A percentile compares a stretch with the other conserved stretches of the same genome.
phyloP scores from a whole-genome alignment of 2,113 vertebrate genomes.

The Leucosticte australis region DNA sequence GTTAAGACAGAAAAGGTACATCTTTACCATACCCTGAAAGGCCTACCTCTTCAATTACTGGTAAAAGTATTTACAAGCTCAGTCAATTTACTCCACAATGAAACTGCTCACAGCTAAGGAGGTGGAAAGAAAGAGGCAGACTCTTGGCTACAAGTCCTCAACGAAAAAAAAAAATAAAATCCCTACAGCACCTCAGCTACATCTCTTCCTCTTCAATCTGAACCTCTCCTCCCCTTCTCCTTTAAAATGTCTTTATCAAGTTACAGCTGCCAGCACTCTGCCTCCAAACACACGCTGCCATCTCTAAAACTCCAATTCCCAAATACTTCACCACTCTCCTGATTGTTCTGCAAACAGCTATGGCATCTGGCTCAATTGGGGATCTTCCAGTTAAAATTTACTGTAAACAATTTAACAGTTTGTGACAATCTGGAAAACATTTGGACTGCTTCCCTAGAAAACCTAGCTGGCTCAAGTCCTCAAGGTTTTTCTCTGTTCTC shows the following conservation, averaged over 20 bases:
- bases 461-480: background rate
- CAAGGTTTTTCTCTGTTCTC: background rate
- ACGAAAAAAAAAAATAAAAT: background rate
- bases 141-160: background rate
- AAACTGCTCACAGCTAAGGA: background rate
- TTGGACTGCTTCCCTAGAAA: slow-evolving; percentile 30
- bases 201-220: background rate
- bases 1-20: background rate
- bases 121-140: background rate
- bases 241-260: background rate
- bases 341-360: background rate
- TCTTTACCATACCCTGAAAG: background rate
- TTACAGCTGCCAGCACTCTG: background rate
- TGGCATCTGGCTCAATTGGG: slow-evolving; percentile 19
- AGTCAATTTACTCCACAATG: background rate
- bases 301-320: background rate
- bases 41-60: background rate
- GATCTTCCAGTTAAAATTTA: slow-evolving; percentile 53
- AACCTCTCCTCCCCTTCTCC: background rate
- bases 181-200: background rate
- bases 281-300: background rate
- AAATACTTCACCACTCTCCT: background rate
- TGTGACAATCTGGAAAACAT: slow-evolving; percentile 24
- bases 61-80: background rate
- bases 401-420: slow-evolving; percentile 48